Percentiles rank a stretch among this genome's conserved stretches.
phyloP scores from a whole-genome alignment of 2,888 invertebrate genomes.

The Pilophorus perplexus region DNA sequence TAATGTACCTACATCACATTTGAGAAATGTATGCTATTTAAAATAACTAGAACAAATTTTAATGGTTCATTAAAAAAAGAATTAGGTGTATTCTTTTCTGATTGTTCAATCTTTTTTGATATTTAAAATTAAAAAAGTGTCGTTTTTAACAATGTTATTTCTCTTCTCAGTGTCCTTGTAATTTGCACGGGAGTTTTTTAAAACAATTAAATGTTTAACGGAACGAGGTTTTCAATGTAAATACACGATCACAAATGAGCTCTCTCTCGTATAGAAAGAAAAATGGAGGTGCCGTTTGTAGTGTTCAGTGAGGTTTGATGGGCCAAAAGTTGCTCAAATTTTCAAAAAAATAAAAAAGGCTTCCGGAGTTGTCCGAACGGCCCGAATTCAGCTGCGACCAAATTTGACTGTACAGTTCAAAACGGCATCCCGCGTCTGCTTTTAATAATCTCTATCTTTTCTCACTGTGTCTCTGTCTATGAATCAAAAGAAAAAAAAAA shows the following conservation, averaged over 20 bases:
- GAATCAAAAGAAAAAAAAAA: slow-evolving; percentile 8
- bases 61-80: slow-evolving; percentile 38
- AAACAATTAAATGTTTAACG: slow-evolving; percentile 16
- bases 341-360: too few species aligned
- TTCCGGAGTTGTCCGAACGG: too few species aligned
- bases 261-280: slow-evolving; percentile 24
- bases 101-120: slow-evolving; percentile 35
- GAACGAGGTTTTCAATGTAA: slow-evolving; percentile 23
- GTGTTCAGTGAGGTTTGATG: background rate
- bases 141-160: slow-evolving; percentile 29
- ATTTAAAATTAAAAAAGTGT: slow-evolving; percentile 18
- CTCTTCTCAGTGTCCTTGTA: slow-evolving; percentile 40
- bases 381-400: too few species aligned
- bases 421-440: slow-evolving; percentile 13
- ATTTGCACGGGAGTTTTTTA: slow-evolving; percentile 35
- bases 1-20: slow-evolving; percentile 26
- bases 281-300: background rate
- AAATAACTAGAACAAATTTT: slow-evolving; percentile 29
- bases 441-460: slow-evolving; percentile 20
- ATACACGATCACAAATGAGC: slow-evolving; percentile 35
- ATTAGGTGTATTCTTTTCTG: slow-evolving; percentile 34
- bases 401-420: slow-evolving; percentile 16
- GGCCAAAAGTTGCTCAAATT: too few species aligned
- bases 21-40: slow-evolving; percentile 25
- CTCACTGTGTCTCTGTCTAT: slow-evolving; percentile 34